Base-by-base conservation (phyloP, 1,140 invertebrate species). In the Caenorhabditis briggsae region DNA sequence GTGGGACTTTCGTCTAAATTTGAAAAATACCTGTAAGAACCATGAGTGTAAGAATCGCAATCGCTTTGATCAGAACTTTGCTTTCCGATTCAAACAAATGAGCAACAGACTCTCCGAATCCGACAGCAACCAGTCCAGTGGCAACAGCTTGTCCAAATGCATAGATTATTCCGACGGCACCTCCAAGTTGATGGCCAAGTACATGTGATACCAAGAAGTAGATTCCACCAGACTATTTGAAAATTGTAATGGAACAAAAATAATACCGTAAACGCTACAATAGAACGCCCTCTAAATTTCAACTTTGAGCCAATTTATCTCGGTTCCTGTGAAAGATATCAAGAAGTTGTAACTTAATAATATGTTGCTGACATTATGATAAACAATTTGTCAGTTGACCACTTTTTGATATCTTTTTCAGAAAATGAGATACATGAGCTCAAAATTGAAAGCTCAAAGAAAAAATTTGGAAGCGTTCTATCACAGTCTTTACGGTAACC, bases 71-170 rank as follows among this genome's bases (percentile, higher is more conserved):
- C 11, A 95, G 95, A 89, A 92, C 93, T 25, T 92, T 86, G 87
- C 94, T 94, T 48, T 95, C 94, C 3, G 95, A 91, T n/a, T 95
- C 94, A 20, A 97, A 94, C 16, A 98, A 93, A 78, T 95, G 95
- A 20, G 96, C 96, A 94, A 98, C 96, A 1, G 96, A 96, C 94
- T 98, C 97, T 78, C 97, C 97, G 94, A 98, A 98, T 90, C 97
- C 97, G 89, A 96, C 95, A 14, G 97, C 96, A 93, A 97, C 97
- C 58, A 98, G 93, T 12, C 96, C 96, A 94, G 96, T 97, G 88
- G 96, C 96, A 0, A 98, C 97, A 87, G 96, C 96, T 94, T 97
- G 97, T 89, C 97, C 97, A 94, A 98, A 98, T 92, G 96, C 97
- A 92, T 98, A 98, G 5, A 98, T 93, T 82, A 98, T 93, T 65